Base-by-base conservation (phyloP, 2,113 vertebrate genomes). In the Cyphomyrus plagiostoma region DNA sequence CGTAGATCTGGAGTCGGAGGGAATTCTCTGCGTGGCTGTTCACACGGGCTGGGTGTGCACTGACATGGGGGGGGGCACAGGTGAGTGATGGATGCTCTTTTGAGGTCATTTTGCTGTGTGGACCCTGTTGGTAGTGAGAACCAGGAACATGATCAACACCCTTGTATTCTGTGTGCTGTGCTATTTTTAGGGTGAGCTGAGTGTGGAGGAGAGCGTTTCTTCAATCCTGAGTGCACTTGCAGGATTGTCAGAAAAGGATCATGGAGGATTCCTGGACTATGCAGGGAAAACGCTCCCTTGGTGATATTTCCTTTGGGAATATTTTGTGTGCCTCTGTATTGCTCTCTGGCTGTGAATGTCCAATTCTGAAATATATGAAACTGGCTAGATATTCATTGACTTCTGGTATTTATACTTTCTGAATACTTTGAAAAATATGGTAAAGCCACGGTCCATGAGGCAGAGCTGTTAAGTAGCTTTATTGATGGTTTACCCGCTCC, bases 151-250 rank as follows among this genome's bases (percentile, higher is more conserved):
- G 52, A 53, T 53, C 13, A 3, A 53, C 0, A 19, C 52, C 52
- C 52, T 53, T 17, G 0, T 19, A 53, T 19, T 53, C 21, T 58
- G 58, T n/a, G 58, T 56, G 13, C 19, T 56, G 19, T 56, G 6
- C 5, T 48, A 23, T 23, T 56, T 56, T 6, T 58, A 58, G 53
- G 53, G 1, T 58, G 53, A 87, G 8, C 13, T 93, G 86, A 90
- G 87, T 39, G 50, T 80, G 17, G 92, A 94, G 87, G 91, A 93
- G 82, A 94, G 94, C 90, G 90, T 92, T 23, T 89, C 90, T 21
- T 89, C 90, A 21, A 39, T 94, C 49, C 74, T 94, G 52, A 10
- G 89, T 6, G 89, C 92, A 3, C 88, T 94, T 48, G 89, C 86
- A 39, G 85, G 23, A n/a, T 87, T 94, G 53, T 91, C 89, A 5